Base-by-base conservation (phyloP, 2,888 invertebrate species). In the Dicranocentrus wangi region DNA sequence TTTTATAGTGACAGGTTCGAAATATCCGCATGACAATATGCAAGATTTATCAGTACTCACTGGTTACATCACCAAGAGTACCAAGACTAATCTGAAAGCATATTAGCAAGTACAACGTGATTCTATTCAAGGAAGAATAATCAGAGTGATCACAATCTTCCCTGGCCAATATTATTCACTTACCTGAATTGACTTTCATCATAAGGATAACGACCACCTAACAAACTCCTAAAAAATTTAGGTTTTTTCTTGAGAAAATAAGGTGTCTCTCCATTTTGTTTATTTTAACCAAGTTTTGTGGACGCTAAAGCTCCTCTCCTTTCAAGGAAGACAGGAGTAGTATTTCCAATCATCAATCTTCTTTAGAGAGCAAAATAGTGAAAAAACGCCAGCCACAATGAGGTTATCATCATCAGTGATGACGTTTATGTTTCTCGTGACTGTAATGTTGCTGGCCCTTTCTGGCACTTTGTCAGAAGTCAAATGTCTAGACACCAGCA, bases 391-490 rank as follows among this genome's bases (percentile, higher is more conserved):
- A 63, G 75, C 27, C 53, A 75, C 77, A 77, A 77, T 77, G 77
- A 70, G 77, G 77, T 77, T 77, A 68, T 68, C 68, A 77, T n/a
- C n/a, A n/a, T 76, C 76, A 61, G 23, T 53, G 60, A 21, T 53
- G 69, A 60, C 75, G 65, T 32, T 55, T 23, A 60, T 68, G 76
- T 60, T 66, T 39, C 58, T 71, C 71, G 68, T 80, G 66, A 66
- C 72, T 71, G 66, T 58, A 28, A 51, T 69, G 66, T 51, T 78
- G 77, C 61, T 78, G 61, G 79, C 28, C 21, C 47, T 77, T 81
- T 69, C 82, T 81, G 82, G 84, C 84, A 84, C 32, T 10, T 78
- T 84, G 81, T 81, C 84, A 82, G 81, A 78, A 77, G 84, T 82
- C 71, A 39, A 75, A 21, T 78, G 82, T 84, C 84, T 84, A 82